A percentile compares a stretch with the other conserved stretches of the same genome.
Evolutionary conservation across 2,113 vertebrate genomes (phyloP).

Genomic region (Opisthocomus hoazin): DNA sequence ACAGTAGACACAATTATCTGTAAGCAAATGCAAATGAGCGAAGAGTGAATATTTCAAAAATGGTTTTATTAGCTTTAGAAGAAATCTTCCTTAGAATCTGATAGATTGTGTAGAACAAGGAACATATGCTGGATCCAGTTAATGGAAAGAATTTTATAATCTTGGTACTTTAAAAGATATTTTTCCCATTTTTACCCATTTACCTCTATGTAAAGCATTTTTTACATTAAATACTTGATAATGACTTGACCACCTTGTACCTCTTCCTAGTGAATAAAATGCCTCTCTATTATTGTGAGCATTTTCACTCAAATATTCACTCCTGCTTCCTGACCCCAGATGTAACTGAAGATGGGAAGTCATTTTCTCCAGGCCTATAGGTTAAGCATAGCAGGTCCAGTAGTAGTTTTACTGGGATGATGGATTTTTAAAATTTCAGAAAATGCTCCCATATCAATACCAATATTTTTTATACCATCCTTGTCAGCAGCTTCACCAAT

Average conservation of each 20-base stretch:
- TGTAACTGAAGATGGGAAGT: neutral
- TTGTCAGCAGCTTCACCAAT: neutral
- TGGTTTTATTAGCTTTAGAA: slow-evolving; percentile 1
- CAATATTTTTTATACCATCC: neutral
- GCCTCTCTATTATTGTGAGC: neutral
- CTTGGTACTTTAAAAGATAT: neutral
- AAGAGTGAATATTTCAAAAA: slow-evolving; percentile 4
- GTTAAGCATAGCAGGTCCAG: neutral
- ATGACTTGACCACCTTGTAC: neutral
- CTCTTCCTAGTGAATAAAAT: neutral
- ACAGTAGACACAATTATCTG: slow-evolving; percentile 33
- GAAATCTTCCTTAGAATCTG: neutral
- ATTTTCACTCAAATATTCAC: neutral
- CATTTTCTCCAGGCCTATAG: neutral
- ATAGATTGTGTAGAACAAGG: neutral
- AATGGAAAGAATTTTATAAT: neutral
- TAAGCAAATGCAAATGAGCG: slow-evolving; percentile 50
- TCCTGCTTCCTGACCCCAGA: neutral
- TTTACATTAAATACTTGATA: neutral
- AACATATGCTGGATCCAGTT: neutral
- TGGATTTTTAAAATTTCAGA: neutral
- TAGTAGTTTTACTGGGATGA: neutral
- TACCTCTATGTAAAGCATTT: neutral
- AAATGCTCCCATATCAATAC: neutral
- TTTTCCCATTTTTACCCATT: neutral